These are phyloP conservation scores for Euborellia annulipes DNA, from an alignment of 1,140 invertebrate genomes.

Conservation along the genomic window DNA sequence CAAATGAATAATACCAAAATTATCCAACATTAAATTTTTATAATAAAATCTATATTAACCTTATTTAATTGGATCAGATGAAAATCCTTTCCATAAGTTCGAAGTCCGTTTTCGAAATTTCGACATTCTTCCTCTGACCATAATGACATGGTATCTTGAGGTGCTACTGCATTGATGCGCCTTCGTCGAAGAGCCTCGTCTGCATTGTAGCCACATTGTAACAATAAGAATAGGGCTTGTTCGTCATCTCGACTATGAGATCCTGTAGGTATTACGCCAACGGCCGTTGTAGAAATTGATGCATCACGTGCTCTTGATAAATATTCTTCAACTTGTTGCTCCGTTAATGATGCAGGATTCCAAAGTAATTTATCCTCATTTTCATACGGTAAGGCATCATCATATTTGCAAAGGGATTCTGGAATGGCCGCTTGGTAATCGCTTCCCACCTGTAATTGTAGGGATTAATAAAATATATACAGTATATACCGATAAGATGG, in stretches of 20 bases:
- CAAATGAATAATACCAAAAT: too few relatives aligned
- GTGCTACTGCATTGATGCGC: slow-evolving; percentile 58
- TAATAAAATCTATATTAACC: too few relatives aligned
- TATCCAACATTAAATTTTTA: too few relatives aligned
- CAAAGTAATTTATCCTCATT: slow-evolving; percentile 91
- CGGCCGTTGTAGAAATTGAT: slow-evolving; percentile 21
- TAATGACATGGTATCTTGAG: slow-evolving; percentile 58
- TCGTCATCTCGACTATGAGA: slow-evolving; percentile 83
- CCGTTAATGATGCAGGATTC: slow-evolving; percentile 65
- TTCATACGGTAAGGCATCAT: slow-evolving; percentile 85
- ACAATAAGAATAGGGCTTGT: slow-evolving; percentile 75
- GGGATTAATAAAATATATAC: too few relatives aligned
- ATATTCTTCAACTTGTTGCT: slow-evolving; percentile 66
- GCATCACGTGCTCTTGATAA: slow-evolving; percentile 50
- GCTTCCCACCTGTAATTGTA: slow-evolving; percentile 59
- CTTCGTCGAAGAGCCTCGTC: slow-evolving; percentile 80
- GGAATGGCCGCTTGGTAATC: slow-evolving; percentile 90
- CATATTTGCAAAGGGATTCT: slow-evolving; percentile 78
- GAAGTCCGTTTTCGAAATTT: slow-evolving; percentile 88
- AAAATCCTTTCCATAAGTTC: slow-evolving; percentile 91
- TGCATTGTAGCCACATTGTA: slow-evolving; percentile 87
- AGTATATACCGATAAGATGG: too few relatives aligned
- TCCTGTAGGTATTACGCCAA: slow-evolving; percentile 52
- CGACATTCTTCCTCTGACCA: slow-evolving; percentile 97
- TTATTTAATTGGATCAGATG: slow-evolving; percentile 87